Conservation (phyloP, 2,888 invertebrate genomes). For the Tenthredo notha region DNA sequence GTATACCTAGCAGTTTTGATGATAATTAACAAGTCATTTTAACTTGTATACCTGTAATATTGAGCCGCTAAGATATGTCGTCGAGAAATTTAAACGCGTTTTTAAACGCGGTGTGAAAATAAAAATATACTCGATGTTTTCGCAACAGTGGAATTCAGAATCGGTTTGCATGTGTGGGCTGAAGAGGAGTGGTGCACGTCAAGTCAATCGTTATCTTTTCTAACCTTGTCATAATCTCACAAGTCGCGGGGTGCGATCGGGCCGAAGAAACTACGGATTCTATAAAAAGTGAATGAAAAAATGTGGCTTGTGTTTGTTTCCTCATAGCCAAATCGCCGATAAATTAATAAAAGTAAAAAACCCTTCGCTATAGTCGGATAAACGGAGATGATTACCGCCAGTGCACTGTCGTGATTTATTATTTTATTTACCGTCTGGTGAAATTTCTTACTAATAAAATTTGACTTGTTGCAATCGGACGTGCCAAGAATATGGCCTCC, state of each 20-base stretch:
- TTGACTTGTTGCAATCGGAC: slow-evolving; percentile 1
- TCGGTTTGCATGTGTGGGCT: slow-evolving; percentile 50
- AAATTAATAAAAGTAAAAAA: neutral
- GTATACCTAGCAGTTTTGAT: slow-evolving; percentile 31
- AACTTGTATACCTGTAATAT: neutral
- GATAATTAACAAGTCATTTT: slow-evolving; percentile 25
- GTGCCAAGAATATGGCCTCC: slow-evolving; percentile 86
- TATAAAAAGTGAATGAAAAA: neutral
- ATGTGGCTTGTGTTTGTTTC: slow-evolving; percentile 3
- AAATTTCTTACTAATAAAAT: neutral
- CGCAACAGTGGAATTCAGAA: slow-evolving; percentile 37
- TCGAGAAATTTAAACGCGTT: neutral
- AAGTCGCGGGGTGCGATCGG: slow-evolving; percentile 12
- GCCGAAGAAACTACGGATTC: neutral
- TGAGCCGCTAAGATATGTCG: neutral
- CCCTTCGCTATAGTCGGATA: neutral
- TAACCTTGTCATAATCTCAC: slow-evolving; percentile 72
- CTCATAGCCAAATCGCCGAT: slow-evolving; percentile 14
- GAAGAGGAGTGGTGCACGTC: slow-evolving; percentile 64
- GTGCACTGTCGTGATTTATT: slow-evolving; percentile 36
- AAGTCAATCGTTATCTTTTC: slow-evolving; percentile 76
- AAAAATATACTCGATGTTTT: slow-evolving; percentile 24
- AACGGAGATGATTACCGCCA: slow-evolving; percentile 39
- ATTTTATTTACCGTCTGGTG: slow-evolving; percentile 27
- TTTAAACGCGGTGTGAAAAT: neutral